phyloP scores from a whole-genome alignment of 2,113 vertebrate genomes.

The Gallinago media region DNA sequence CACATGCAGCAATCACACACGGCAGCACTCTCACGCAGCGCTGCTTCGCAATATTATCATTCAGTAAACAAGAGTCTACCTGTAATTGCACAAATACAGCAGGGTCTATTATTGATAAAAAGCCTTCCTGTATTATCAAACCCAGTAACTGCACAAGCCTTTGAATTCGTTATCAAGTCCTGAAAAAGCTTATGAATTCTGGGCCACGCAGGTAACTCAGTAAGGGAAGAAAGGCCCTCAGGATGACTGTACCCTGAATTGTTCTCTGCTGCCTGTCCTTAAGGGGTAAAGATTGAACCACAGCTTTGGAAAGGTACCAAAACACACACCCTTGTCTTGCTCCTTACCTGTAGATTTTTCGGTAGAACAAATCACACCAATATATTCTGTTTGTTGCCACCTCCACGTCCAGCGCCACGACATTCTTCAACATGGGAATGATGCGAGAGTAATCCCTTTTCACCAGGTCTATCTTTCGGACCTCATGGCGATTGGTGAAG shows the following conservation, averaged over 20 bases:
- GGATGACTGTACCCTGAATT: background rate
- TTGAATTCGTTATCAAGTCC: background rate
- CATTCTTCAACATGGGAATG: conserved; percentile 94
- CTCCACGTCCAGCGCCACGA: conserved; percentile 93
- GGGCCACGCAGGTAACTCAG: background rate
- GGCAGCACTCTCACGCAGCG: background rate
- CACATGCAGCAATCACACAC: accelerated
- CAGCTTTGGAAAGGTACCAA: background rate
- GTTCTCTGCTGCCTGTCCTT: background rate
- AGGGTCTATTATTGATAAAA: background rate
- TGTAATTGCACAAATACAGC: background rate
- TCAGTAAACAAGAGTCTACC: background rate
- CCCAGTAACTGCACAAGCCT: background rate
- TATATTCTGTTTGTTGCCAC: conserved; percentile 95
- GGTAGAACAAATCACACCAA: conserved; percentile 97
- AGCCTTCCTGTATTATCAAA: background rate
- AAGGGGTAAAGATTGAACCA: background rate
- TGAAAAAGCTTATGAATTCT: background rate
- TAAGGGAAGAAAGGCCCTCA: background rate
- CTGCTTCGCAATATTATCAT: background rate
- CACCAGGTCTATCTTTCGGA: conserved; percentile 91
- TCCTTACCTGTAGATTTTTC: conserved; percentile 93
- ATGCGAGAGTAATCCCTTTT: conserved; percentile 92
- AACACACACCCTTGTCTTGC: background rate
- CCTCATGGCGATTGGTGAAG: conserved; percentile 97